These are phyloP conservation scores for Corythoichthys intestinalis DNA, from an alignment of 2,113 vertebrate genomes.

Conservation along the genomic window DNA sequence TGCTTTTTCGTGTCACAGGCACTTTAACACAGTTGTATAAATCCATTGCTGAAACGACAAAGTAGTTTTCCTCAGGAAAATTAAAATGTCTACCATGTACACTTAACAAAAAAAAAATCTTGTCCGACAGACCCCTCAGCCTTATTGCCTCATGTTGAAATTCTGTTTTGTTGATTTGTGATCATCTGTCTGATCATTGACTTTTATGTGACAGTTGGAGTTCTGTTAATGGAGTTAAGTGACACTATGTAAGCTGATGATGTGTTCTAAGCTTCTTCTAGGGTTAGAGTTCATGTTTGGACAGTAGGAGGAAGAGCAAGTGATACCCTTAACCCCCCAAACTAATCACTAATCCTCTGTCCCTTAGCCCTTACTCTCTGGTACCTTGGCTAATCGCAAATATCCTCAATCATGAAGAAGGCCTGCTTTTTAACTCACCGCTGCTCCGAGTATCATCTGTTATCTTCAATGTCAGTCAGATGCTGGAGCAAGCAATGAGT, in stretches of 20 bases:
- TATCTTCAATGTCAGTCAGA: slow-evolving; percentile 1
- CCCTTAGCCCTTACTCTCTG: slow-evolving; percentile 38
- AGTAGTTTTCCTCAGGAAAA: neutral
- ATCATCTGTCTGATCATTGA: slow-evolving; percentile 41
- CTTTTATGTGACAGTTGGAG: slow-evolving; percentile 61
- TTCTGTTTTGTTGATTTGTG: slow-evolving; percentile 53
- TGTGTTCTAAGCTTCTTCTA: neutral
- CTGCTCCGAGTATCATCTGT: slow-evolving; percentile 14
- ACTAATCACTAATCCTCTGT: slow-evolving; percentile 31
- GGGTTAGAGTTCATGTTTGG: slow-evolving; percentile 12
- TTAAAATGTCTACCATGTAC: neutral
- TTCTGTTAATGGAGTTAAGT: slow-evolving; percentile 58
- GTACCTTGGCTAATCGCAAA: slow-evolving; percentile 30
- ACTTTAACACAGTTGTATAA: neutral
- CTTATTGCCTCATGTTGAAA: neutral
- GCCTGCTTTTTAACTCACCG: slow-evolving; percentile 1
- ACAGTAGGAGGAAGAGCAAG: neutral
- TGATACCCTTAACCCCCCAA: neutral
- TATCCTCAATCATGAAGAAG: slow-evolving; percentile 38
- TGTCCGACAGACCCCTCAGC: neutral
- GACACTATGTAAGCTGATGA: neutral
- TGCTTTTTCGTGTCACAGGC: no score
- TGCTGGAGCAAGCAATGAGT: neutral
- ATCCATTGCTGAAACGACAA: neutral
- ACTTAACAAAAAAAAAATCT: neutral